Conservation (phyloP, 2,113 vertebrate genomes). For the Rhabdomys dilectus region DNA sequence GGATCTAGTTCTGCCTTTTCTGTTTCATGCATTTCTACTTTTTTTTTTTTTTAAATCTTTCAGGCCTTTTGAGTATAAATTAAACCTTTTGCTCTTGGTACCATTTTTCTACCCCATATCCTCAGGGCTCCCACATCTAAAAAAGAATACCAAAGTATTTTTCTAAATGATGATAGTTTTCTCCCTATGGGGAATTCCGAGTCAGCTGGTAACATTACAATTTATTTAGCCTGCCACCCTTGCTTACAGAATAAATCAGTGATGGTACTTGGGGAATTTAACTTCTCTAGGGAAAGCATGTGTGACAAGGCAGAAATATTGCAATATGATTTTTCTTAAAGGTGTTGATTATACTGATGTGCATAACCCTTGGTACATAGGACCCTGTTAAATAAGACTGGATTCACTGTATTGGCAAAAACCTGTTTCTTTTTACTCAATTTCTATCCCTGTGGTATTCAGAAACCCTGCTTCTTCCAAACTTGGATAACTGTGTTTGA, state of each 20-base stretch:
- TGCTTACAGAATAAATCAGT: conserved; percentile 64
- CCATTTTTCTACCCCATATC: conserved; percentile 11
- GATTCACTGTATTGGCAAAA: neutral
- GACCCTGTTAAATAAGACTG: neutral
- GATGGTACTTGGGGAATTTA: conserved; percentile 34
- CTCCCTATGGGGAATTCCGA: conserved; percentile 48
- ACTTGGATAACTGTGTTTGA: neutral
- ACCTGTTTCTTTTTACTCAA: neutral
- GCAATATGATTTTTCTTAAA: conserved; percentile 57
- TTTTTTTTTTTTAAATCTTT: too few species aligned
- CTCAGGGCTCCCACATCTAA: conserved; percentile 50
- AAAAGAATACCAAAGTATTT: conserved; percentile 67
- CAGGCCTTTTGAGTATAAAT: neutral
- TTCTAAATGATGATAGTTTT: conserved; percentile 61
- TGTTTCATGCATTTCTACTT: neutral
- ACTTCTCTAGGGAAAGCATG: conserved; percentile 50
- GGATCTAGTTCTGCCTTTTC: neutral
- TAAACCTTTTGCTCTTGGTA: neutral
- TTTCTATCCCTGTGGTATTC: neutral
- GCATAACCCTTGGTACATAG: neutral
- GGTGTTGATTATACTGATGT: conserved; percentile 35
- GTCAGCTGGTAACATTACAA: conserved; percentile 58
- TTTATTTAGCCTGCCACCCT: conserved; percentile 66
- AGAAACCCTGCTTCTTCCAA: neutral
- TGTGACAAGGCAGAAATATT: conserved; percentile 54